Evolutionary conservation across 1,140 invertebrate species (phyloP).

Genomic region (Palaemon carinicauda): DNA sequence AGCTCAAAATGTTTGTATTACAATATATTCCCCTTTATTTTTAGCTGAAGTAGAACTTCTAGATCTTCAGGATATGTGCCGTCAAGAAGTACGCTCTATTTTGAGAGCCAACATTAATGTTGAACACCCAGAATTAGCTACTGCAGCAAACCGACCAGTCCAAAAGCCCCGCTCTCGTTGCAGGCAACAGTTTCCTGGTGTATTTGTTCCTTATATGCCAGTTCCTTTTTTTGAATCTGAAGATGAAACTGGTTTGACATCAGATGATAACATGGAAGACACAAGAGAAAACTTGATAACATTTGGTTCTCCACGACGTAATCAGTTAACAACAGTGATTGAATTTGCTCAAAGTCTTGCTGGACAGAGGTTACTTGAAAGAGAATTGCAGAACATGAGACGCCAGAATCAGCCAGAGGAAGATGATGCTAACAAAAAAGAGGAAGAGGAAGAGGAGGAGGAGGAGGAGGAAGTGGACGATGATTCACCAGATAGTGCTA

Average conservation of each 20-base stretch:
- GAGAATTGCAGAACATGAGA: constrained; percentile 15
- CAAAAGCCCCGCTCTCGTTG: constrained; percentile 9
- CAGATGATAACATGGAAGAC: constrained; percentile 37
- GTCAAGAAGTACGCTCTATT: constrained; percentile 37
- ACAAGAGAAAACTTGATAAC: constrained; percentile 4
- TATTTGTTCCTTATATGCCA: constrained; percentile 54
- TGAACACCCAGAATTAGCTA: constrained; percentile 29
- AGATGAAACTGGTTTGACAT: constrained; percentile 65
- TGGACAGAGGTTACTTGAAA: constrained; percentile 24
- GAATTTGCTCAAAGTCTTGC: constrained; percentile 62
- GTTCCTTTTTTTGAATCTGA: constrained; percentile 70
- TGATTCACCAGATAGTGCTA: background rate
- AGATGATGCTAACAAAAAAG: background rate
- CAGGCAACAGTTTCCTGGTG: background rate
- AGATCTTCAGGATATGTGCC: constrained; percentile 41
- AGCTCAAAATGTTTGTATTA: background rate
- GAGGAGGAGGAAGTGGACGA: no score
- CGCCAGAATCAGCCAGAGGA: constrained; percentile 17
- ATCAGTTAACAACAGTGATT: constrained; percentile 63
- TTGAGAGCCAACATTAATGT: constrained; percentile 17
- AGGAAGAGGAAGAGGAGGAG: background rate
- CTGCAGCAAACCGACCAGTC: constrained; percentile 39
- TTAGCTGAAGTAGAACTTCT: constrained; percentile 12
- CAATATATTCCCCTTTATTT: background rate
- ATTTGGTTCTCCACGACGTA: background rate